Base-by-base conservation (phyloP, 2,113 vertebrate species). In the Nerophis ophidion region DNA sequence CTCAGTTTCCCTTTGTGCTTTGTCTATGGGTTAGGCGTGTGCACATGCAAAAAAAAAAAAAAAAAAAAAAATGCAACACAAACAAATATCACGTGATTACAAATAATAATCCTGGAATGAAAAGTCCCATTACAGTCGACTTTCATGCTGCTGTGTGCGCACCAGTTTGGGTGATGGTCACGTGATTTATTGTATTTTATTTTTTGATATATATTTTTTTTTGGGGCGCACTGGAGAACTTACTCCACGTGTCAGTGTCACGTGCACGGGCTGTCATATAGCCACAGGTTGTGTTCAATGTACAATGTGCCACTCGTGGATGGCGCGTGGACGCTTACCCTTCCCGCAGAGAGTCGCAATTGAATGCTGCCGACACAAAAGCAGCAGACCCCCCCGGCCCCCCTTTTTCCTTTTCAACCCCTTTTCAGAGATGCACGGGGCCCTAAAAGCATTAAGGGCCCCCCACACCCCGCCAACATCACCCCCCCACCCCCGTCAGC, bases 251-350 rank as follows among this genome's bases (percentile, higher is more conserved):
- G 70, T 70, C 77, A 84, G 82, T 83, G 77, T 87, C 73, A 74
- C 61, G 55, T 80, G 62, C 83, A 70, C 79, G 74, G 60, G 70
- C 79, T 81, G 86, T 84, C 82, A 80, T 81, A 11, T 19, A 78
- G 84, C 84, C 76, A 86, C 87, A 88, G 82, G 85, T 86, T 86
- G 85, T 75, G 85, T 81, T 79, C 82, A 81, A 85, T 88, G 83
- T 74, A 83, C 71, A 83, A 82, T 84, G 40, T 44, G 82, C 87
- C 85, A 86, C 81, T 88, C 82, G 81, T 81, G 74, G 68, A 79
- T 85, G 85, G 84, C 87, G 87, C 87, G 85, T 88, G 85, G 84
- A 87, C 87, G 84, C 82, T 75, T 79, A 77, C 82, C 84, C 84
- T 84, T 79, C 86, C 86, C 86, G 81, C 83, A 79, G 86, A 84